Base-by-base conservation (phyloP, 2,797 vertebrate species). In the Platalea minor region DNA sequence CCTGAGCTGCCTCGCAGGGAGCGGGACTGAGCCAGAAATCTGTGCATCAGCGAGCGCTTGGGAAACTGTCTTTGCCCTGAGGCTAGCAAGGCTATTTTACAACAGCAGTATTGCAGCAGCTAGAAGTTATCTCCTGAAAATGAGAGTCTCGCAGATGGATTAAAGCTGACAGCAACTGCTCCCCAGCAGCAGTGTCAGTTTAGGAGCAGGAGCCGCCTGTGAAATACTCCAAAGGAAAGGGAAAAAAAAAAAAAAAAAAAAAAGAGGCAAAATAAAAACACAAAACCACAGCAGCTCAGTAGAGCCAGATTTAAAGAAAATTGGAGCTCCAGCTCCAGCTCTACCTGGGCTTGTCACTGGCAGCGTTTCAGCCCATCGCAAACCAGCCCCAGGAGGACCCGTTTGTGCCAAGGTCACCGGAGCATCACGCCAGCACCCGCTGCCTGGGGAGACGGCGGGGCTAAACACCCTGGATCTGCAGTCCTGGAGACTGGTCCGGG, bases 391-490 rank as follows among this genome's bases (percentile, higher is more conserved):
- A 4, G 67, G 48, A 20, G n/a, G 87, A 43, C 26, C 21, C 1
- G 0, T 26, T 28, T 19, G 41, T 76, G 76, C 54, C 64, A 6
- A 75, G 46, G 73, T 35, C 68, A 53, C 37, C 1, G 0, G 48
- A 53, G 39, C 50, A n/a, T 50, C 39, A 4, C 3, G 8, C 43
- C 69, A 43, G 64, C 37, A 73, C 33, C 48, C 7, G 11, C 69
- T 50, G 48, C 17, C 78, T 25, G n/a, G 31, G 11, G 35, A 26
- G 10, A 3, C 0, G 0, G 20, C 3, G 10, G 19, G 43, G 43
- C 33, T 45, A 2, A 81, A 51, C 7, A 4, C 21, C 7, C 48
- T 21, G 60, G 45, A 9, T 23, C 26, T 2, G 0, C 3, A 4
- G 11, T 3, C 43, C 45, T 4, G 8, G 54, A 3, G 24, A 4